Conservation (phyloP, 2,113 vertebrate species). For the Atrichornis clamosus region DNA sequence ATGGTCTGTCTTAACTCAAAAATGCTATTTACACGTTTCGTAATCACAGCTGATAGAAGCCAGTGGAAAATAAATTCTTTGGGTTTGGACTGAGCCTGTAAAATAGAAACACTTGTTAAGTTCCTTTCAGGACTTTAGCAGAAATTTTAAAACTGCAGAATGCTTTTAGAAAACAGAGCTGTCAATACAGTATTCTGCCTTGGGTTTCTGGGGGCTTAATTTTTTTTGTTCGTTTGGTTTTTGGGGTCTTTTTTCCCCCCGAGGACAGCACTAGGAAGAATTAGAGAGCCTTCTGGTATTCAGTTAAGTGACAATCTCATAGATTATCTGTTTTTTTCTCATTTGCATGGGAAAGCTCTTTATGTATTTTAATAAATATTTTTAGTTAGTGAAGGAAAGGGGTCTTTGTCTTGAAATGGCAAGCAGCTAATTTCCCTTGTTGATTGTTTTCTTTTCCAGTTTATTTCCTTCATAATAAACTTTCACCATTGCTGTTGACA, state of each 20-base stretch:
- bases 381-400: neutral
- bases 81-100: neutral
- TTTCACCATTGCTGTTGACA: neutral
- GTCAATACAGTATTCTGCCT: neutral
- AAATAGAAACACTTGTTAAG: neutral
- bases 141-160: neutral
- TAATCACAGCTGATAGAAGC: neutral
- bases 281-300: neutral
- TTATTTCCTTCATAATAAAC: neutral
- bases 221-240: neutral
- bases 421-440: neutral
- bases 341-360: neutral
- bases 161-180: neutral
- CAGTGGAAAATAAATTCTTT: neutral
- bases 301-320: neutral
- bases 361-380: neutral
- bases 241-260: fast-evolving
- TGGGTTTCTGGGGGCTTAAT: neutral
- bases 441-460: neutral
- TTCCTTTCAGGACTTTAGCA: slow-evolving; percentile 5
- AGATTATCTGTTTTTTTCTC: neutral
- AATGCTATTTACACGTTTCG: neutral
- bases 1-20: neutral
- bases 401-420: neutral
- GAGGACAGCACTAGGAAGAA: neutral